A percentile compares a stretch with the other conserved stretches of the same genome.
Conservation (phyloP, 1,140 invertebrate species). For the Homarus americanus region DNA sequence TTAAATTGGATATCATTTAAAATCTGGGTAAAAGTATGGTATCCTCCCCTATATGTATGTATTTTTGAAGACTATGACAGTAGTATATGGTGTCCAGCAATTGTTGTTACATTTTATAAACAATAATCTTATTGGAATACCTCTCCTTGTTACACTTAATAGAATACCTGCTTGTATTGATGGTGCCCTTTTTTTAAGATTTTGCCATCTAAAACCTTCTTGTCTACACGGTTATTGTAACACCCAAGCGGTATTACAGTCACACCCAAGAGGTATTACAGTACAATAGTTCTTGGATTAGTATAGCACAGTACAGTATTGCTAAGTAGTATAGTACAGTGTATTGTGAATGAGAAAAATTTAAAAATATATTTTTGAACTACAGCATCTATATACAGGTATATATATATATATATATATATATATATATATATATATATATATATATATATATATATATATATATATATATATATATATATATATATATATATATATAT, state of each 20-base stretch:
- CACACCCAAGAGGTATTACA: slow-evolving; percentile 21
- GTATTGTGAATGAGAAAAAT: background rate
- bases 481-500: background rate
- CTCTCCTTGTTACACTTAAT: slow-evolving; percentile 13
- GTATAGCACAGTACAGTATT: slow-evolving; percentile 2
- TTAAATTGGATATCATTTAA: too few relatives aligned
- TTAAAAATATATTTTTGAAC: background rate
- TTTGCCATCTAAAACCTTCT: background rate
- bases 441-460: slow-evolving; percentile 13
- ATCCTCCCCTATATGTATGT: too few relatives aligned
- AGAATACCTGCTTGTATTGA: slow-evolving; percentile 10
- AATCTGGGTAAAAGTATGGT: too few relatives aligned
- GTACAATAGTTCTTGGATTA: background rate
- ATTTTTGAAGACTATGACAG: background rate
- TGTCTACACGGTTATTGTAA: background rate
- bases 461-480: background rate
- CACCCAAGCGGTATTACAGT: too few relatives aligned
- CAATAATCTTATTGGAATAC: slow-evolving; percentile 6
- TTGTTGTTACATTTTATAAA: background rate
- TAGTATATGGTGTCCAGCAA: background rate
- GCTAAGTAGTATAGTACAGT: background rate
- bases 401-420: too few relatives aligned
- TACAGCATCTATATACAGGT: background rate
- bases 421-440: background rate
- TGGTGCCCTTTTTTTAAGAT: background rate